These are phyloP conservation scores for Pristionchus mayeri DNA, from an alignment of 2,888 invertebrate genomes.

Conservation along the genomic window DNA sequence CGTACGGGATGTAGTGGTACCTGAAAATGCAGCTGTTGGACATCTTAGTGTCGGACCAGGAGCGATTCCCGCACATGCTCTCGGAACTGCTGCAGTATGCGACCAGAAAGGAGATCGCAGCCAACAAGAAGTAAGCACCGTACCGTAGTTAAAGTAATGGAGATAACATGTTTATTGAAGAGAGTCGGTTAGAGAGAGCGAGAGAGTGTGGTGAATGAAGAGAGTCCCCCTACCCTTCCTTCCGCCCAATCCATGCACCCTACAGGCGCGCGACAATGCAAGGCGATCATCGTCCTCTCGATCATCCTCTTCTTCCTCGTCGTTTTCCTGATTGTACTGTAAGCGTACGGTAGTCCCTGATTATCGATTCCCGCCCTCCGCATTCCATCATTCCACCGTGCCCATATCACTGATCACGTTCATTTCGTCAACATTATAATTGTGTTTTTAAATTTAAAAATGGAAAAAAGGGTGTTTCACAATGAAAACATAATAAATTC, in stretches of 20 bases:
- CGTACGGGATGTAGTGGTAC: slow-evolving; percentile 99
- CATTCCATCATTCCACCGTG: slow-evolving; percentile 25
- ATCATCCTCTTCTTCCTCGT: slow-evolving; percentile 89
- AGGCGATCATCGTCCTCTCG: slow-evolving; percentile 89
- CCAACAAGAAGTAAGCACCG: slow-evolving; percentile 51
- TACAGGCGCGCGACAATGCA: slow-evolving; percentile 95
- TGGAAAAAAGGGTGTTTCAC: too few relatives aligned
- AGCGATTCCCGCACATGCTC: slow-evolving; percentile 80
- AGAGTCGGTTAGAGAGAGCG: too few relatives aligned
- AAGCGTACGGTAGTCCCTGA: neutral
- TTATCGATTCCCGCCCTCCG: neutral
- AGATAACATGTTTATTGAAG: too few relatives aligned
- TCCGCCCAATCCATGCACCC: too few relatives aligned
- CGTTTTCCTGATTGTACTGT: slow-evolving; percentile 84
- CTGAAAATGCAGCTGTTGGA: slow-evolving; percentile 98
- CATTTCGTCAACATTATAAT: too few relatives aligned
- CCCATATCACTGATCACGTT: slow-evolving; percentile 38
- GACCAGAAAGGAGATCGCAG: slow-evolving; percentile 87
- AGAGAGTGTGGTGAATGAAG: too few relatives aligned
- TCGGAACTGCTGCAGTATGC: slow-evolving; percentile 97
- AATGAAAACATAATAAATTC: too few relatives aligned
- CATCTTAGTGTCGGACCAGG: slow-evolving; percentile 82
- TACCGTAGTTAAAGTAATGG: too few relatives aligned
- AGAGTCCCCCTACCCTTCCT: too few relatives aligned
- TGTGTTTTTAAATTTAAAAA: too few relatives aligned